A percentile compares a stretch with the other conserved stretches of the same genome.
Conservation (phyloP, 2,888 invertebrate genomes). For the Drosophila cyrtoloma region DNA sequence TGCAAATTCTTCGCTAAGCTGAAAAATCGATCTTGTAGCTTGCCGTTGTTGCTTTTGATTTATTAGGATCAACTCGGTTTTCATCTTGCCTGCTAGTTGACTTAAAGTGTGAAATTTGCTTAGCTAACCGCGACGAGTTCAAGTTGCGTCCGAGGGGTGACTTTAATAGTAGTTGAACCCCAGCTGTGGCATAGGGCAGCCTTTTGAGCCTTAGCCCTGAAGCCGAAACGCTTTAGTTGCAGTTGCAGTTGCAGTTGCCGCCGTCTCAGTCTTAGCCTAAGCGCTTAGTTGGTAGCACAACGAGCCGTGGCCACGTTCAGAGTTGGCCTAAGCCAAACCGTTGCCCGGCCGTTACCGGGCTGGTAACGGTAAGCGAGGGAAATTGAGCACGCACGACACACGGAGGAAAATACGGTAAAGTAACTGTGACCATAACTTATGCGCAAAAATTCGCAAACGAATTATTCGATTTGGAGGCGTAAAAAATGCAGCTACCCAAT, state of each 20-base stretch:
- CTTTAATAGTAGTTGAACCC: constrained; percentile 20
- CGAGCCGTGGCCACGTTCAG: constrained; percentile 68
- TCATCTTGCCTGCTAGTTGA: constrained; percentile 19
- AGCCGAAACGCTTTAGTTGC: constrained; percentile 22
- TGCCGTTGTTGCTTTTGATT: constrained; percentile 4
- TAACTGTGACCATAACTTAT: constrained; percentile 82
- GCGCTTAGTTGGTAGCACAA: constrained; percentile 72
- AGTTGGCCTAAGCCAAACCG: neutral
- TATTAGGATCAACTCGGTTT: neutral
- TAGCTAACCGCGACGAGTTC: constrained; percentile 28
- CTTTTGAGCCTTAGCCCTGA: constrained; percentile 26
- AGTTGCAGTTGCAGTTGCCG: constrained; percentile 14
- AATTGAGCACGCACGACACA: constrained; percentile 77
- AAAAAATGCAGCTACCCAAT: constrained; percentile 77
- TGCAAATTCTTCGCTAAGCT: constrained; percentile 13
- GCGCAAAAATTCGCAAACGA: constrained; percentile 63
- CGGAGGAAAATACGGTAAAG: constrained; percentile 53
- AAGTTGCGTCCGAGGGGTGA: constrained; percentile 18
- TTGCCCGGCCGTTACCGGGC: constrained; percentile 14
- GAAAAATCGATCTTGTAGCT: neutral
- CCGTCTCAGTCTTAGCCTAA: constrained; percentile 26
- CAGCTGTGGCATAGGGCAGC: constrained; percentile 42
- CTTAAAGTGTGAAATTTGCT: constrained; percentile 72
- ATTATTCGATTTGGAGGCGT: constrained; percentile 81
- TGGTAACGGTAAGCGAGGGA: constrained; percentile 74